Base-by-base conservation (phyloP, 2,888 invertebrate species). In the Ferrisia virgata region DNA sequence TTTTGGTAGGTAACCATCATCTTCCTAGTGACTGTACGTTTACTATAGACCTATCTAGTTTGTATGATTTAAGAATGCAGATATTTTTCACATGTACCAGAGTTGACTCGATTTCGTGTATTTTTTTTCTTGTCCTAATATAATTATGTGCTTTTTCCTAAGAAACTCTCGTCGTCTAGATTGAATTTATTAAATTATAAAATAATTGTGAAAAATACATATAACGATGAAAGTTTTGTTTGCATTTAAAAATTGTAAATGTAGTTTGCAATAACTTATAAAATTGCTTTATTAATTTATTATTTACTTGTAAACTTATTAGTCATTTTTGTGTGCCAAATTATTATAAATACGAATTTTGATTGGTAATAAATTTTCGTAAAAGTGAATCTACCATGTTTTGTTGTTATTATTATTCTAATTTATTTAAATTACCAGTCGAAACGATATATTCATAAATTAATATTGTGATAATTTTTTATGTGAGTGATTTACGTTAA, bases 281-380 rank as follows among this genome's bases (percentile, higher is more conserved):
- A n/a, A n/a, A 43, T 31, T 36, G 82, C 82, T 82, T 76, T 33
- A 76, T 76, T 64, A 64, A 64, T 64, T 80, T 80, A 33, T 31
- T 53, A 43, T 43, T 80, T 82, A 82, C 15, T 64, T 82, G 64
- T 82, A 82, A 58, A 58, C 72, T 76, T 76, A 82, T 53, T 82
- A 82, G 82, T 82, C 82, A 58, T 82, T 82, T 82, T 58, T 82
- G 82, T 82, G 82, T 82, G 82, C 82, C 82, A 82, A 82, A 82
- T 82, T 58, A 82, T 36, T 76, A 76, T 76, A 33, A 33, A 72
- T 76, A 76, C 36, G 36, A 36, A 76, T 76, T 76, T 76, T 76
- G 33, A 76, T 76, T n/a, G n/a, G 72, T 76, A 76, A 76, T 76
- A 76, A 76, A 76, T 28, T 36, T 76, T 76, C 15, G 3, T n/a